Base-by-base conservation (phyloP, 2,797 vertebrate genomes). In the Phoeniculus purpureus region DNA sequence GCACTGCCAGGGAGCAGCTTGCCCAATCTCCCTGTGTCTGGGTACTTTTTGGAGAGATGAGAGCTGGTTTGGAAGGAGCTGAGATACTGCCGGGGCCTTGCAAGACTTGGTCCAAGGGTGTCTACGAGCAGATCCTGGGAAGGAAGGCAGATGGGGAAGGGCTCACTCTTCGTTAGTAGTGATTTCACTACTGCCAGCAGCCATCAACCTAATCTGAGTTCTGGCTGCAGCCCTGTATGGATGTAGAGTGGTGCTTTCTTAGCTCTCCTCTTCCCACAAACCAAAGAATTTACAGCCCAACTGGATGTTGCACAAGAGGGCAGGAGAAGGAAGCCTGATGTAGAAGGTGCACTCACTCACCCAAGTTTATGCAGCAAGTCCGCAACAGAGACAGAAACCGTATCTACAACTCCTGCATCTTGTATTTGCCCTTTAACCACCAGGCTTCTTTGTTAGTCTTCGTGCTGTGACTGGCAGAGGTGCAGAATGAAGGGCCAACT, bases 401-500 rank as follows among this genome's bases (percentile, higher is more conserved):
- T 15, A 56, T 5, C 37, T 14, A 9, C 31, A 77, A 13, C 50
- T 88, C 47, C 61, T 70, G 40, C n/a, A 52, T 58, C 81, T 81
- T 23, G 1, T 29, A 48, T 54, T 32, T 76, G 70, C 73, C 76
- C 73, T 81, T 70, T 56, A 82, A 64, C 51, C 56, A 76, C 18
- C 31, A 76, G 55, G 52, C 54, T 18, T 65, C 64, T 58, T 58
- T 27, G 47, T 43, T n/a, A 81, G 71, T 75, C 77, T 68, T 55
- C 56, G 13, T 60, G 23, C 73, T 75, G 3, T 40, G 68, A 85
- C 31, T 90, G 85, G 64, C 79, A 74, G 47, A 22, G 4, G 0
- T 4, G 52, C 8, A 81, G 67, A 73, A 91, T 74, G 74, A 88
- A 75, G 21, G 56, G 60, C 72, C 74, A 92, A 74, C 77, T 93